Percentiles rank a stretch among this genome's conserved stretches.
These are phyloP conservation scores for Pristionchus arcanus DNA, from an alignment of 2,888 invertebrate species.

Conservation along the genomic window DNA sequence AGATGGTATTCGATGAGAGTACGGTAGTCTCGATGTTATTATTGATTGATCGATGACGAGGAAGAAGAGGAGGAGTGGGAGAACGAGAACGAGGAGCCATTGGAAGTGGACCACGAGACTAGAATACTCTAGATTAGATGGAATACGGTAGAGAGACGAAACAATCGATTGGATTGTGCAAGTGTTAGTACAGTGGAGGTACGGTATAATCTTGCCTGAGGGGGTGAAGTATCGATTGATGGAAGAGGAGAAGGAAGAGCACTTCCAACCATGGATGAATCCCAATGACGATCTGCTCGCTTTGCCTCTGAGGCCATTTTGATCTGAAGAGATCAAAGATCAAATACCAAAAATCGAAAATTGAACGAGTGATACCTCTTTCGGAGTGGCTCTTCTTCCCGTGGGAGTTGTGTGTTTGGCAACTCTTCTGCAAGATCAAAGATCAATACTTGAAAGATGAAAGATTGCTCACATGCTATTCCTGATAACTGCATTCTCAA, in stretches of 20 bases:
- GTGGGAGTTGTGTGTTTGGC: not conserved
- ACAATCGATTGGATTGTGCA: conserved; percentile 1
- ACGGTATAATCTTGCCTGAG: conserved; percentile 48
- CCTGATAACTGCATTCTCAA: conserved; percentile 27
- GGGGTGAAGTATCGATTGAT: conserved; percentile 40
- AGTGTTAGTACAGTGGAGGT: conserved; percentile 10
- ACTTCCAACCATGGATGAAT: not conserved
- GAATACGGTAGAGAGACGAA: conserved; percentile 39
- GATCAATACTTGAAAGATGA: conserved; percentile 15
- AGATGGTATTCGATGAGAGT: conserved; percentile 1
- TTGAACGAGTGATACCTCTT: not conserved
- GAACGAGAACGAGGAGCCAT: not conserved
- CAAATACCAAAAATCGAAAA: not conserved
- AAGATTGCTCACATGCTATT: conserved; percentile 47
- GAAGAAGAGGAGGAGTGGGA: conserved; percentile 44
- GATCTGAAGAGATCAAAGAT: conserved; percentile 44
- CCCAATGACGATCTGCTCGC: conserved; percentile 29
- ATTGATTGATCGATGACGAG: conserved; percentile 26
- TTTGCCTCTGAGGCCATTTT: conserved; percentile 40
- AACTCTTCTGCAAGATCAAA: conserved; percentile 43
- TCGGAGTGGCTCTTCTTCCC: conserved; percentile 30
- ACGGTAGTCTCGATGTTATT: not conserved
- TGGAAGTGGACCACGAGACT: conserved; percentile 45
- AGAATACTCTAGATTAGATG: not conserved
- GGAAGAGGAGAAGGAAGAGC: conserved; percentile 20